These are phyloP conservation scores for Adelognathus sp. DNA, from an alignment of 2,888 invertebrate species.

Conservation along the genomic window DNA sequence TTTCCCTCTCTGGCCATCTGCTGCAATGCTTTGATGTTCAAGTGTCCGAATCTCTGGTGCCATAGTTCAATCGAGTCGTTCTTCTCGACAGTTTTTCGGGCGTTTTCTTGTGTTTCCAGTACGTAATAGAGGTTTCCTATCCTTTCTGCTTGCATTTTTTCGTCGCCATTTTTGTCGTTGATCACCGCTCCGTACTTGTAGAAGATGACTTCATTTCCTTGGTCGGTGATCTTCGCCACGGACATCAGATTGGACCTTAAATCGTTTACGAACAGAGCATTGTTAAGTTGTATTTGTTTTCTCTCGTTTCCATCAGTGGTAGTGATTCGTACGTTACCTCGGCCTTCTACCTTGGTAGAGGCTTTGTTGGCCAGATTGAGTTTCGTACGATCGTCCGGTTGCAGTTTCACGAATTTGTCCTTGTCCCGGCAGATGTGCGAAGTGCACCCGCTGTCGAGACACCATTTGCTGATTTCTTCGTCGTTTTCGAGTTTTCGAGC, in stretches of 20 bases:
- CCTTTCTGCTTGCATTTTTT: too few relatives aligned
- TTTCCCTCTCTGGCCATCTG: neutral
- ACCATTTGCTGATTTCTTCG: neutral
- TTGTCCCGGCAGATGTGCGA: slow-evolving; percentile 13
- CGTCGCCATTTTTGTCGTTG: neutral
- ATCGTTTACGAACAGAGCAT: slow-evolving; percentile 16
- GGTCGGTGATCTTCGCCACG: slow-evolving; percentile 31
- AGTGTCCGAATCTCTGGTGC: slow-evolving; percentile 34
- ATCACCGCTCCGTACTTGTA: slow-evolving; percentile 18
- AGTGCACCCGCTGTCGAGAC: too few relatives aligned
- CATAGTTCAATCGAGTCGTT: neutral
- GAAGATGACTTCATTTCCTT: slow-evolving; percentile 13
- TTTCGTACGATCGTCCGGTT: neutral
- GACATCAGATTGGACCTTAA: slow-evolving; percentile 22
- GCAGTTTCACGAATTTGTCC: neutral
- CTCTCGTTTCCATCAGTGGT: neutral
- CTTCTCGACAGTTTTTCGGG: too few relatives aligned
- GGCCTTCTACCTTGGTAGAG: neutral
- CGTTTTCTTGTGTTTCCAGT: neutral
- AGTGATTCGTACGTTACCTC: neutral
- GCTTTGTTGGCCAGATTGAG: slow-evolving; percentile 4
- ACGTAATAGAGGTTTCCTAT: slow-evolving; percentile 16
- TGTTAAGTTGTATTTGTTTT: neutral
- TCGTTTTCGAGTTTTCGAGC: neutral
- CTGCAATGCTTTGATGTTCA: neutral